phyloP scores from a whole-genome alignment of 2,888 invertebrate species.

The Eristalis intricaria region DNA sequence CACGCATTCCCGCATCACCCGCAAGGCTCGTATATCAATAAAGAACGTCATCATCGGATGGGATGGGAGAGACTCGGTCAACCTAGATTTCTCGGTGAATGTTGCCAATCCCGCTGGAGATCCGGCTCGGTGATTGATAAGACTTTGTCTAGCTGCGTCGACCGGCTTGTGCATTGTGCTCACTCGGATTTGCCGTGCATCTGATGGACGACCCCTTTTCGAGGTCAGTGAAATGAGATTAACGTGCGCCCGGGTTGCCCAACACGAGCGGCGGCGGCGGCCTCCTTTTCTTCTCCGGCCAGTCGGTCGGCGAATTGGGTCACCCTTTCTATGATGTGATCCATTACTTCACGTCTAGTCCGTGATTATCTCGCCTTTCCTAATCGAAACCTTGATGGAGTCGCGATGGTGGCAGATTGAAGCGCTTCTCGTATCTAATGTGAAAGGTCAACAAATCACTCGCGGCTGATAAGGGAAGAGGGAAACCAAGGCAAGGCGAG shows the following conservation, averaged over 20 bases:
- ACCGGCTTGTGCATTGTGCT: not conserved
- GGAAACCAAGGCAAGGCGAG: not conserved
- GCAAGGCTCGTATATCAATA: constrained; percentile 15
- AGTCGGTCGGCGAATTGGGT: not conserved
- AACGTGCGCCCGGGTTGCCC: constrained; percentile 7
- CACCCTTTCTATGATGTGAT: not conserved
- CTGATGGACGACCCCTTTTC: constrained; percentile 30
- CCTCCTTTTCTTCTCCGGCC: not conserved
- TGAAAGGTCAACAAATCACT: constrained; percentile 4
- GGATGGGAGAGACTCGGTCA: not conserved
- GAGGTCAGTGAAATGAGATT: constrained; percentile 67
- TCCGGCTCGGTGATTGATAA: constrained; percentile 57
- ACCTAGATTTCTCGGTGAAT: constrained; percentile 13
- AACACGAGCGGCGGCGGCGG: not conserved
- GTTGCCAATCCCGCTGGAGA: constrained; percentile 17
- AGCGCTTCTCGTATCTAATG: not conserved
- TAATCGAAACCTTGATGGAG: constrained; percentile 31
- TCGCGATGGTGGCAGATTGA: not conserved
- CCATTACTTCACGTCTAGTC: constrained; percentile 1
- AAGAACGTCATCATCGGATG: constrained; percentile 4
- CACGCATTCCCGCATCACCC: not conserved
- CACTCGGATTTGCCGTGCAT: constrained; percentile 2
- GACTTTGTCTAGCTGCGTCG: not conserved
- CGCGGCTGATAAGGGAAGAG: not conserved
- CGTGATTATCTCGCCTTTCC: not conserved